phyloP scores from a whole-genome alignment of 2,888 invertebrate genomes.

The Alentia gelatinosa region DNA sequence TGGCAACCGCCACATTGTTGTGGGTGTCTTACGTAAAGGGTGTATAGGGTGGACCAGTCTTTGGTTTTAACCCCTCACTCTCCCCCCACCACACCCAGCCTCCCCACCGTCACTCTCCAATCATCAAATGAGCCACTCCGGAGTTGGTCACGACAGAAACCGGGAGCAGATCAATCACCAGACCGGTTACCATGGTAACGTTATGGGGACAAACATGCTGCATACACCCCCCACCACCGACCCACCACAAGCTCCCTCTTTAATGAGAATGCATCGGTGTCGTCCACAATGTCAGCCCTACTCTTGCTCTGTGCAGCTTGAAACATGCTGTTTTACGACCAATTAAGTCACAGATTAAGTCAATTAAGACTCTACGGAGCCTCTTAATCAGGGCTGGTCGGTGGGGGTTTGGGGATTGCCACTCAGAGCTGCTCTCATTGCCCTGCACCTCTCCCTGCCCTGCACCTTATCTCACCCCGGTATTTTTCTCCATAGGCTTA shows the following conservation, averaged over 20 bases:
- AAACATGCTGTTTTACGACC: constrained; percentile 10
- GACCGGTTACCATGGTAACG: neutral
- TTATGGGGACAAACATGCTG: neutral
- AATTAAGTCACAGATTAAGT: neutral
- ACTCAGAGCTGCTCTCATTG: too few relatives aligned
- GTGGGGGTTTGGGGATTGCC: neutral
- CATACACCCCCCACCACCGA: neutral
- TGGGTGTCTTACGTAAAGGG: neutral
- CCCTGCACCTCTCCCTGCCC: too few relatives aligned
- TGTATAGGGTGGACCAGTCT: neutral
- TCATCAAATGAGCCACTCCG: neutral
- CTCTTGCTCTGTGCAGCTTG: too few relatives aligned
- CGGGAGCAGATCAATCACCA: neutral
- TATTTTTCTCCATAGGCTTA: too few relatives aligned
- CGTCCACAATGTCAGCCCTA: neutral
- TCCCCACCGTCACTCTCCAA: neutral
- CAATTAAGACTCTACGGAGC: neutral
- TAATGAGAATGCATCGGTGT: constrained; percentile 21
- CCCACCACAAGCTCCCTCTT: neutral
- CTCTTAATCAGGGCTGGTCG: neutral
- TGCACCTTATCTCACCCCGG: too few relatives aligned
- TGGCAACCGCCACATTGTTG: neutral
- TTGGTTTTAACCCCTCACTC: neutral
- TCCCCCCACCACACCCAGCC: neutral
- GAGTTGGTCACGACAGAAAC: neutral